Evolutionary conservation across 2,888 invertebrate genomes (phyloP).

Genomic region (Drosophila mercatorum): DNA sequence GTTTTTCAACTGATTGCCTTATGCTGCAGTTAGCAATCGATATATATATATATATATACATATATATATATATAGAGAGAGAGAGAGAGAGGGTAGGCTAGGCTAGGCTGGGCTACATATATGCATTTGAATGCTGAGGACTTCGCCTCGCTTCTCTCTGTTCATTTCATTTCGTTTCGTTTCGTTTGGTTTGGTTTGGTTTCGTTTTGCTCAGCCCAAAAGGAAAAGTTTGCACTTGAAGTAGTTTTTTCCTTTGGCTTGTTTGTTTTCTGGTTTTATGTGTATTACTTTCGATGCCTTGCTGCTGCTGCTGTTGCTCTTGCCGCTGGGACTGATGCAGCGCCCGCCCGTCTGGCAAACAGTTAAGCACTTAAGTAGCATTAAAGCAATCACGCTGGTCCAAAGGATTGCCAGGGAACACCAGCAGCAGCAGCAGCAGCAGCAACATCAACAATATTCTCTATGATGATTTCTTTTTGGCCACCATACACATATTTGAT

Average conservation of each 20-base stretch:
- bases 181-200: constrained; percentile 7
- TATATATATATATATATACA: constrained; percentile 4
- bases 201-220: constrained; percentile 23
- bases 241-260: constrained; percentile 59
- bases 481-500: neutral
- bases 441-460: neutral
- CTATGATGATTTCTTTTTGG: constrained; percentile 1
- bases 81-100: neutral
- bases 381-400: constrained; percentile 72
- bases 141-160: neutral
- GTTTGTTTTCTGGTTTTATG: constrained; percentile 35
- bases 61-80: too few species aligned
- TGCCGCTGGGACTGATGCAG: constrained; percentile 23
- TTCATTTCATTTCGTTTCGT: constrained; percentile 19
- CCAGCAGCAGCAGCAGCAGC: too few species aligned
- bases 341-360: constrained; percentile 53
- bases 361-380: constrained; percentile 72
- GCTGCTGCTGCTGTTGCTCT: constrained; percentile 18
- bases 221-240: constrained; percentile 67
- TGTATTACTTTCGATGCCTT: constrained; percentile 43
- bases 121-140: constrained; percentile 9
- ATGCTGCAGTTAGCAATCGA: constrained; percentile 44
- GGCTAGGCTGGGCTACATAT: neutral
- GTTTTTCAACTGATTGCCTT: constrained; percentile 35
- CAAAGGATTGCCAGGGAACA: constrained; percentile 34